Evolutionary conservation across 37 sponge, comb jelly and placozoan species (phyloP).

Genomic region (Mnemiopsis leidyi): DNA sequence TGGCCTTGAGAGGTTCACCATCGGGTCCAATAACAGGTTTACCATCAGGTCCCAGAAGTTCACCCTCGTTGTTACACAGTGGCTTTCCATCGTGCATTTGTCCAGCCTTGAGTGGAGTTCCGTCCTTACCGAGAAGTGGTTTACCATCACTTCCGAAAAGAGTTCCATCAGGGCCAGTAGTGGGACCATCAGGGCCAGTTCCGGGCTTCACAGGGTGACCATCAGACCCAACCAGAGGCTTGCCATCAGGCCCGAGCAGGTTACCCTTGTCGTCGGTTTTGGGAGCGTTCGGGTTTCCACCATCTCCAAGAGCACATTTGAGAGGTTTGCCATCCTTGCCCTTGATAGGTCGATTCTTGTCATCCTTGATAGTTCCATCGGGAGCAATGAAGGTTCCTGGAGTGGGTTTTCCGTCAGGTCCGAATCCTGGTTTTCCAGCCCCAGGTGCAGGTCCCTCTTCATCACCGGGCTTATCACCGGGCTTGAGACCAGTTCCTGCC

Average conservation of each 20-base stretch:
- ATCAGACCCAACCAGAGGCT: conserved; percentile 55
- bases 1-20: conserved; percentile 38
- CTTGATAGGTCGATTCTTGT: conserved; percentile 31
- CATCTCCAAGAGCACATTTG: conserved; percentile 38
- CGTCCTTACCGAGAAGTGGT: conserved; percentile 56
- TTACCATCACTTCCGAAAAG: conserved; percentile 59
- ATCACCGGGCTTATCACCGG: background rate
- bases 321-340: conserved; percentile 62
- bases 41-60: conserved; percentile 55
- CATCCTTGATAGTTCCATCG: conserved; percentile 53
- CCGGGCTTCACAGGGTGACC: conserved; percentile 47
- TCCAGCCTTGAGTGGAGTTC: conserved; percentile 30
- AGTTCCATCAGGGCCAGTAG: conserved; percentile 64
- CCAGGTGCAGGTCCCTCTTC: conserved; percentile 20
- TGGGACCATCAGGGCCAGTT: conserved; percentile 63
- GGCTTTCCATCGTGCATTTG: conserved; percentile 62
- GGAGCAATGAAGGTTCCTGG: conserved; percentile 61
- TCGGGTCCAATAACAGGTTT: conserved; percentile 52
- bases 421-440: conserved; percentile 45
- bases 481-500: background rate
- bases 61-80: conserved; percentile 58
- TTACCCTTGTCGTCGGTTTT: conserved; percentile 62
- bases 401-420: conserved; percentile 56
- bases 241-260: conserved; percentile 52
- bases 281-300: conserved; percentile 49